Evolutionary conservation across 1,140 invertebrate species (phyloP), one percentile per base, ranked within the genome.

Genomic region (Grapholita molesta): DNA sequence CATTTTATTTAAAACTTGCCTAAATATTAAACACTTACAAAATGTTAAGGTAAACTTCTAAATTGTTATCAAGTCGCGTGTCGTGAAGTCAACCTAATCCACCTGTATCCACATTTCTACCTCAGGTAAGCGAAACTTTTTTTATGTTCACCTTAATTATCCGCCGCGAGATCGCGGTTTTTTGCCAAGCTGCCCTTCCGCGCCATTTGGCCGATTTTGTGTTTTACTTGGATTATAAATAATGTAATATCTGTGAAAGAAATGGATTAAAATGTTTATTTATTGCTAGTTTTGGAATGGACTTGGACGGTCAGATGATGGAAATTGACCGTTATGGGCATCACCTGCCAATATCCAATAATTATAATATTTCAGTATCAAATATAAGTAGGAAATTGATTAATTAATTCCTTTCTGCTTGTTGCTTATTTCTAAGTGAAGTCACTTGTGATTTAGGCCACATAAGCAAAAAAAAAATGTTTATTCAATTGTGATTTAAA

Each of bases 41-140:
- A 38, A 38, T 38, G n/a, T n/a, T 38, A 38, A 38, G 0, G n/a
- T 38, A 38, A 38, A 15, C 35, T 38, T n/a, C 35, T 0, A 38
- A 38, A 38, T n/a, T n/a, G 12, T 57, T 57, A 57, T 57, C 53
- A 25, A 57, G 23, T 28, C 53, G 8, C 61, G 64, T 38, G 33
- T 24, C 30, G 21, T 28, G 9, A 24, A 57, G 18, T 53, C 21
- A 61, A 61, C 23, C 15, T 23, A 35, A 65, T 24, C 66, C 30
- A 48, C 42, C 66, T 67, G 66, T 67, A 67, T 61, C 24, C 35
- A 48, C 12, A 53, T 9, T 55, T 48, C 25, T 33, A 30, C 11
- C 42, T 53, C 67, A 68, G 67, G 67, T 68, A 68, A 68, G 67
- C 52, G 66, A 55, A 68, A 68, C 67, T 55, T 68, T 68, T 68